Evolutionary conservation across 2,113 vertebrate species (phyloP).

Genomic region (Varanus komodoensis): DNA sequence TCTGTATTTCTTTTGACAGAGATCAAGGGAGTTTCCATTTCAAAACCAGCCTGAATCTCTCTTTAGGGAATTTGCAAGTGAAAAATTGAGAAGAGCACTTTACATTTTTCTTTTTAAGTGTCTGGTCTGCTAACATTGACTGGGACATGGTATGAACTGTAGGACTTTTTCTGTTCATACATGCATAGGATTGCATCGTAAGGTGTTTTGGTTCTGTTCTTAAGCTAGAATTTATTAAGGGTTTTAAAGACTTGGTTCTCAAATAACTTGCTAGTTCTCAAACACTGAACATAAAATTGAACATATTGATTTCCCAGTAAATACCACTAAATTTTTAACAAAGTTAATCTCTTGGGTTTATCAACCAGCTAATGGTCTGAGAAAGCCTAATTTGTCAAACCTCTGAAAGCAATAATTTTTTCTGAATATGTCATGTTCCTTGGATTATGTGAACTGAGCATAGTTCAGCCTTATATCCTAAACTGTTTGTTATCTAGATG

Average conservation of each 20-base stretch:
- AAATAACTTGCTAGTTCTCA: slow-evolving; percentile 18
- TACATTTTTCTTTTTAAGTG: slow-evolving; percentile 4
- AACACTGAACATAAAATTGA: neutral
- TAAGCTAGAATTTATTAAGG: neutral
- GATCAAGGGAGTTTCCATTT: too few species aligned
- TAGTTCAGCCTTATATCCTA: slow-evolving; percentile 44
- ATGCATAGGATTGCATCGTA: neutral
- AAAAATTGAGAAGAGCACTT: slow-evolving; percentile 48
- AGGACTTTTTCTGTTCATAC: too few species aligned
- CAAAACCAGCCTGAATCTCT: too few species aligned
- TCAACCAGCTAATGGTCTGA: slow-evolving; percentile 35
- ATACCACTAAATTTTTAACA: slow-evolving; percentile 21
- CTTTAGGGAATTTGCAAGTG: slow-evolving; percentile 19
- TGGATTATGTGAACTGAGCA: slow-evolving; percentile 37
- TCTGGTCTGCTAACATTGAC: neutral
- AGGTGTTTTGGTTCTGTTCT: slow-evolving; percentile 3
- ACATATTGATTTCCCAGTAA: slow-evolving; percentile 24
- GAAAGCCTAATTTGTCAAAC: slow-evolving; percentile 52
- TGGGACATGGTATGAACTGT: too few species aligned
- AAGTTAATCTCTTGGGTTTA: slow-evolving; percentile 38
- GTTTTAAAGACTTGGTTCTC: slow-evolving; percentile 30
- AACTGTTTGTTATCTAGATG: neutral
- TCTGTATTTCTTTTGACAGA: too few species aligned
- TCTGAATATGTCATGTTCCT: slow-evolving; percentile 26
- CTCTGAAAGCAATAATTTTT: slow-evolving; percentile 35